Evolutionary conservation across 2,113 vertebrate species (phyloP).

Genomic region (Scomber scombrus): DNA sequence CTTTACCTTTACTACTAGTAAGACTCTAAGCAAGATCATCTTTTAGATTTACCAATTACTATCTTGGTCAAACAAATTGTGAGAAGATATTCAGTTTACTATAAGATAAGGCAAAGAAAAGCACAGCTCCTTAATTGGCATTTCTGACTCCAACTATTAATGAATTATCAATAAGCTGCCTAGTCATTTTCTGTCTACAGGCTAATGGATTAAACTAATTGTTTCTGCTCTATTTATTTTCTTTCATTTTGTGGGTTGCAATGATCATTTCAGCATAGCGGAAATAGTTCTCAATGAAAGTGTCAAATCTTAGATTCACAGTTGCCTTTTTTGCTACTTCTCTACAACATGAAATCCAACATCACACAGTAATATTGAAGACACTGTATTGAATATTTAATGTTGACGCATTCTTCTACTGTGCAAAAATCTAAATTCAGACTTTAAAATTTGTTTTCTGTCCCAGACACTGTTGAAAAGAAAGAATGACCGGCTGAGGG

Average conservation of each 20-base stretch:
- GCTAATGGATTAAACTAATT: too few species aligned
- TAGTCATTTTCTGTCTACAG: too few species aligned
- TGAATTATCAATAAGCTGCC: too few species aligned
- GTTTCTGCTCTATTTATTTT: too few species aligned
- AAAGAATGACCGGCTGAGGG: constrained; percentile 81
- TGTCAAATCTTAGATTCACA: not conserved
- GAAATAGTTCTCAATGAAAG: not conserved
- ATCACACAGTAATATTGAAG: not conserved
- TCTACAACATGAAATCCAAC: not conserved
- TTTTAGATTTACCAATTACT: not conserved
- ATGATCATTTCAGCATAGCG: constrained; percentile 6
- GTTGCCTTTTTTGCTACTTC: not conserved
- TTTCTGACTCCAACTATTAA: too few species aligned
- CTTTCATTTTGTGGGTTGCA: not conserved
- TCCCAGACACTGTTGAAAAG: constrained; percentile 72
- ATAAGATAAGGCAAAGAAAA: not conserved
- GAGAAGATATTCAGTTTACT: not conserved
- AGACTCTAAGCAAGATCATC: not conserved
- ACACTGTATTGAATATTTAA: not conserved
- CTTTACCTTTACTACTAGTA: too few species aligned
- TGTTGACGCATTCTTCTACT: not conserved
- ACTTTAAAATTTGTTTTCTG: constrained; percentile 24
- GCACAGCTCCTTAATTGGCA: too few species aligned
- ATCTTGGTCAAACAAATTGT: too few species aligned
- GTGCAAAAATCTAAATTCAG: not conserved